Evolutionary conservation across 2,797 vertebrate genomes (phyloP).

Genomic region (Hipposideros larvatus): DNA sequence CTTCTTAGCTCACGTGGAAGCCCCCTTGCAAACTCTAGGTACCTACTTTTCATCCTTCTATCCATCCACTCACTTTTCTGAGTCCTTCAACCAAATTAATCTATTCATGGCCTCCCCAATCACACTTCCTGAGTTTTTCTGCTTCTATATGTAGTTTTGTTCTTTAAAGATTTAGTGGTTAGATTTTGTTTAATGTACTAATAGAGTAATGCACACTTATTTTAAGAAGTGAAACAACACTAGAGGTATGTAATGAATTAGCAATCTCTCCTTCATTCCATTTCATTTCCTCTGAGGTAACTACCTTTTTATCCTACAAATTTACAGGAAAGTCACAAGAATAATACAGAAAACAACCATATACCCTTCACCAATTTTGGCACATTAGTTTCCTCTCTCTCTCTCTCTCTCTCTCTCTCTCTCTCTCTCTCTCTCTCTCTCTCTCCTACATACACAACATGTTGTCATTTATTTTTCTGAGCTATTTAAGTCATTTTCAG

Average conservation of each 20-base stretch:
- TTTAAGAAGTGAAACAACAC: slow-evolving; percentile 32
- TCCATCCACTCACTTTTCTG: not conserved
- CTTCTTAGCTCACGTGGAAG: not conserved
- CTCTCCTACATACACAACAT: too few relatives aligned
- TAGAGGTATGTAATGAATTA: not conserved
- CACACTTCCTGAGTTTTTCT: not conserved
- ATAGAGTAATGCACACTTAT: not conserved
- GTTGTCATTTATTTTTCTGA: not conserved
- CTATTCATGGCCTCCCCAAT: not conserved
- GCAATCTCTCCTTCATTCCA: not conserved
- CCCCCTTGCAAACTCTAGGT: not conserved
- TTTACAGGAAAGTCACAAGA: not conserved
- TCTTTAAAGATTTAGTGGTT: slow-evolving; percentile 5
- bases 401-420: not conserved
- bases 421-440: not conserved
- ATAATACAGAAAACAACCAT: not conserved
- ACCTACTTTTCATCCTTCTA: not conserved
- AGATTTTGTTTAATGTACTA: not conserved
- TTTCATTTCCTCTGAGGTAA: slow-evolving; percentile 21
- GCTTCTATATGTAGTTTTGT: not conserved
- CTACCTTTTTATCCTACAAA: not conserved
- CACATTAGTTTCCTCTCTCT: not conserved
- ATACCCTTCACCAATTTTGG: not conserved
- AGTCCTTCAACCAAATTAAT: not conserved
- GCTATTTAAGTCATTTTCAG: not conserved